A percentile compares a stretch with the other conserved stretches of the same genome.
These are phyloP conservation scores for Troilus luridus DNA, from an alignment of 2,888 invertebrate species.

Conservation along the genomic window DNA sequence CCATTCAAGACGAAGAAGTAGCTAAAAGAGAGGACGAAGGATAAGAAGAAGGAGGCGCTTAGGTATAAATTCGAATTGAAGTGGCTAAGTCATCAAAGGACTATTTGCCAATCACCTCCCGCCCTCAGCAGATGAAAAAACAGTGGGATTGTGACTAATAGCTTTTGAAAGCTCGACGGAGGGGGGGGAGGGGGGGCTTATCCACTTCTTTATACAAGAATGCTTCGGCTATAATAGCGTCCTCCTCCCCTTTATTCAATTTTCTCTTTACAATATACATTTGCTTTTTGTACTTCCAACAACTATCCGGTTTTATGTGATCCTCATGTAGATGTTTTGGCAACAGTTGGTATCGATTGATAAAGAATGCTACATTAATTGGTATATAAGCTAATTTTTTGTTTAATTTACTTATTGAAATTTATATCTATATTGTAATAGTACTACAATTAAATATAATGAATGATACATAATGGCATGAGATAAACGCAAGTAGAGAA, in stretches of 20 bases:
- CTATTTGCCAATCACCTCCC: slow-evolving; percentile 55
- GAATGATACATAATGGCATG: too few species aligned
- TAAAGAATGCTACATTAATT: neutral
- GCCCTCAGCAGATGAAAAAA: slow-evolving; percentile 49
- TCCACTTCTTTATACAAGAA: slow-evolving; percentile 51
- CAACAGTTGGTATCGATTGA: neutral
- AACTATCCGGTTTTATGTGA: slow-evolving; percentile 38
- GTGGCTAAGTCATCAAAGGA: slow-evolving; percentile 53
- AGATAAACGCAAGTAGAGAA: too few species aligned
- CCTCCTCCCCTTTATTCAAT: slow-evolving; percentile 22
- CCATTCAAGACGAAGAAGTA: neutral
- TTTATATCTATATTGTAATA: too few species aligned
- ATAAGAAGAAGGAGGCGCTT: neutral
- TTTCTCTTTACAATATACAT: slow-evolving; percentile 45
- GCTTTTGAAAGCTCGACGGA: slow-evolving; percentile 45
- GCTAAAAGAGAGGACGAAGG: neutral
- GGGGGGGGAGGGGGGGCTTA: slow-evolving; percentile 29
- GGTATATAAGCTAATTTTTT: too few species aligned
- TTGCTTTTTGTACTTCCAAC: slow-evolving; percentile 21
- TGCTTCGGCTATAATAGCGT: slow-evolving; percentile 29
- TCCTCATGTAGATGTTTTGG: neutral
- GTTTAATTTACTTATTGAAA: too few species aligned
- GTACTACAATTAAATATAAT: too few species aligned
- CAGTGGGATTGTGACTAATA: slow-evolving; percentile 52
- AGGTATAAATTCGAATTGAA: slow-evolving; percentile 22